Evolutionary conservation across 2,113 vertebrate species (phyloP).

Genomic region (Channa argus): DNA sequence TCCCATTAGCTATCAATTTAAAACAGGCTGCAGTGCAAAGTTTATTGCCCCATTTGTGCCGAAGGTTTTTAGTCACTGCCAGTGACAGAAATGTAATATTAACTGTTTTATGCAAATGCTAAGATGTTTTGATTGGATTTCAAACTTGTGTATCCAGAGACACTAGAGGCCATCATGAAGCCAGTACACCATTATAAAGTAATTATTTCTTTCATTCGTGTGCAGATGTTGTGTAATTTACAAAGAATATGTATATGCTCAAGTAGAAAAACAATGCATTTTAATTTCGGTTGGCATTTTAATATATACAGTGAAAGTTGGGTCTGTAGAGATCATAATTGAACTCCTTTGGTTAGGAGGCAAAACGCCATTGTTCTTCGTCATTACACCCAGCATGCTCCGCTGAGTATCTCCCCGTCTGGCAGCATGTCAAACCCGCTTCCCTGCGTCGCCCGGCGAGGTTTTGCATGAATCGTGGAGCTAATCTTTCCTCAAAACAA

Average conservation of each 20-base stretch:
- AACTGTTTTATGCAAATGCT: neutral
- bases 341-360: conserved; percentile 37
- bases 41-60: neutral
- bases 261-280: neutral
- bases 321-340: conserved; percentile 43
- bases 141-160: neutral
- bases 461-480: conserved; percentile 31
- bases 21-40: neutral
- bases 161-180: neutral
- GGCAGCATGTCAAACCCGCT: conserved; percentile 49
- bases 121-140: neutral
- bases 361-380: conserved; percentile 42
- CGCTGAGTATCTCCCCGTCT: conserved; percentile 47
- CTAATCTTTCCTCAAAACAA: conserved; percentile 60
- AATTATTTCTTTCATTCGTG: conserved; percentile 1
- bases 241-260: neutral
- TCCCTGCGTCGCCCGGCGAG: conserved; percentile 20
- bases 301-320: conserved; percentile 25
- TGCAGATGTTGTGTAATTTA: neutral
- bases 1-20: neutral
- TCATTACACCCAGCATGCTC: conserved; percentile 58
- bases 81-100: neutral
- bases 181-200: neutral
- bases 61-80: neutral
- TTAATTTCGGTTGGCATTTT: conserved; percentile 21